Evolutionary conservation across 2,888 invertebrate genomes (phyloP).

Genomic region (Amphipoea lucens): DNA sequence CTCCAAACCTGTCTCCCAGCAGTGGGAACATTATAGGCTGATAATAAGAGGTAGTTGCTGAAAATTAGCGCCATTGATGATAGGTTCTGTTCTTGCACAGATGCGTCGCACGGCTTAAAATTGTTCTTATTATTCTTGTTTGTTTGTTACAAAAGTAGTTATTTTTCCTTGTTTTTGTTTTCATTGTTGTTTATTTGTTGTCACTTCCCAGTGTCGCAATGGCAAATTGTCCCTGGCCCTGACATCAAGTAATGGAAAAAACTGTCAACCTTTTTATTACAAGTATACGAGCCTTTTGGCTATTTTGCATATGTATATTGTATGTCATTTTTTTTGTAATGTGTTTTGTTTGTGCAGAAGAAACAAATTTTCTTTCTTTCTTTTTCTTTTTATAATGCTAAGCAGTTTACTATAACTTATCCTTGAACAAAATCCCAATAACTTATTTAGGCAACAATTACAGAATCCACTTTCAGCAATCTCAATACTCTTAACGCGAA

Average conservation of each 20-base stretch:
- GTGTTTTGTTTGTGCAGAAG: not conserved
- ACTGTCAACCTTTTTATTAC: not conserved
- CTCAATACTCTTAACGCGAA: conserved; percentile 53
- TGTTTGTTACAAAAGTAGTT: not conserved
- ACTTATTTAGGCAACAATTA: conserved; percentile 30
- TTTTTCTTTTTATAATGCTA: not conserved
- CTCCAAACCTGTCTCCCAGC: too few relatives aligned
- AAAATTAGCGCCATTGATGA: too few relatives aligned
- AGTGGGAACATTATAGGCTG: too few relatives aligned
- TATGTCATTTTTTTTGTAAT: not conserved
- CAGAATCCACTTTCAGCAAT: conserved; percentile 18
- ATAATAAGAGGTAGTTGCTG: too few relatives aligned
- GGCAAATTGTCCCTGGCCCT: not conserved
- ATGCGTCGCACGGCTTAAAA: too few relatives aligned
- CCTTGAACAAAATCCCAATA: not conserved
- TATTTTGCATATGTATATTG: too few relatives aligned
- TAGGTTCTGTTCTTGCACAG: too few relatives aligned
- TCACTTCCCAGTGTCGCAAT: not conserved
- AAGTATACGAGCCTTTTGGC: not conserved
- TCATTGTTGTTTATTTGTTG: not conserved
- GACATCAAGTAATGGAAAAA: not conserved
- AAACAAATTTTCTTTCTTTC: not conserved
- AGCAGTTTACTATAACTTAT: not conserved
- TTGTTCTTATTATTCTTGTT: not conserved
- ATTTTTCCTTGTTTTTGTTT: not conserved